phyloP scores from a whole-genome alignment of 2,797 vertebrate genomes.

The Urophycis tenuis region DNA sequence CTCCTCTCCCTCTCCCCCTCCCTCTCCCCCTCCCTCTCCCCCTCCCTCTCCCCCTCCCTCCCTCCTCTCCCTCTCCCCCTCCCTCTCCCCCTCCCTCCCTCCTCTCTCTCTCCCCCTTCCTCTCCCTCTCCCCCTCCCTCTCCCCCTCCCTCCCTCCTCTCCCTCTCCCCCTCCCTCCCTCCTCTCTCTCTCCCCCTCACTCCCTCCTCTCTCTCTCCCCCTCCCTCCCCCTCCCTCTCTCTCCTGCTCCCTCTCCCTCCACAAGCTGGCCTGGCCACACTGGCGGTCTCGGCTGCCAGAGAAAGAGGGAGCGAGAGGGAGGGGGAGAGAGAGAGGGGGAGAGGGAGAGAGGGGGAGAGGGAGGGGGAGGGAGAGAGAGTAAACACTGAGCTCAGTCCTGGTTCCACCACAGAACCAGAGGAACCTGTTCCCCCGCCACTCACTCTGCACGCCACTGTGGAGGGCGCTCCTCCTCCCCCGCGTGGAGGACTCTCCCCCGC shows the following conservation, averaged over 20 bases:
- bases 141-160: constrained; percentile 44
- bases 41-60: constrained; percentile 39
- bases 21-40: constrained; percentile 41
- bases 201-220: constrained; percentile 45
- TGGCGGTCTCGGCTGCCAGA: constrained; percentile 47
- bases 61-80: no score
- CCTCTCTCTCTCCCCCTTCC: constrained; percentile 41
- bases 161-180: constrained; percentile 42
- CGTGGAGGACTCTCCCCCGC: no score
- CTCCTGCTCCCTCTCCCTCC: no score
- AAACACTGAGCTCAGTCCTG: constrained; percentile 56
- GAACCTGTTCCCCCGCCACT: constrained; percentile 35
- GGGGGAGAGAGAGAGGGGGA: neutral
- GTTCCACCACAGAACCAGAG: constrained; percentile 30
- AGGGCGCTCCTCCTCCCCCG: no score
- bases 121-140: constrained; percentile 45
- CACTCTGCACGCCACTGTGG: no score
- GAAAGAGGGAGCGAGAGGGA: constrained; percentile 22
- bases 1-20: no score
- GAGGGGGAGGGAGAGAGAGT: constrained; percentile 31
- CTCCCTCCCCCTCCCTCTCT: constrained; percentile 45
- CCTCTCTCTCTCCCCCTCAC: constrained; percentile 37
- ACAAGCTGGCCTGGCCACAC: constrained; percentile 50
- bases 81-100: constrained; percentile 42
- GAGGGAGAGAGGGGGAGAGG: neutral